phyloP scores from a whole-genome alignment of 2,888 invertebrate species.

The Drosophila tanythrix region DNA sequence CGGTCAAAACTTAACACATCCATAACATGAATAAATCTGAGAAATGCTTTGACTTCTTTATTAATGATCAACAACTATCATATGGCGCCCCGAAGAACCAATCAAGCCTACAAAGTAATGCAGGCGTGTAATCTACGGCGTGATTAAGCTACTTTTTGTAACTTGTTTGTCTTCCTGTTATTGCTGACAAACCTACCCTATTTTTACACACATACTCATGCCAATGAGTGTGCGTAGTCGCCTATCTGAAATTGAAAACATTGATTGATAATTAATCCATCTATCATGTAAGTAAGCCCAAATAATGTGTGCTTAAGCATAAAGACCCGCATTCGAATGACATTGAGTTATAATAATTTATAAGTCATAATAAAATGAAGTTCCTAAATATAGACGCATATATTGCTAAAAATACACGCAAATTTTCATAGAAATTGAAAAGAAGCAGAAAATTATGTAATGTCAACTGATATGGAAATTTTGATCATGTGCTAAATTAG shows the following conservation, averaged over 20 bases:
- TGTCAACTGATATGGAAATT: slow-evolving; percentile 52
- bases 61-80: background rate
- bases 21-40: background rate
- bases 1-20: background rate
- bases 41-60: background rate
- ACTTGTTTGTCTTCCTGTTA: background rate
- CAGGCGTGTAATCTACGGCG: background rate
- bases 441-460: slow-evolving; percentile 22
- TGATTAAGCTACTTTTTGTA: background rate
- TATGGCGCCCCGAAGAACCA: background rate
- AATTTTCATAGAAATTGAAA: slow-evolving; percentile 25
- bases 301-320: slow-evolving; percentile 16
- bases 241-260: background rate
- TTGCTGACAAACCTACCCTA: slow-evolving; percentile 7
- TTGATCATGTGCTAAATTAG: slow-evolving; percentile 59
- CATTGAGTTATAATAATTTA: slow-evolving; percentile 3
- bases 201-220: background rate
- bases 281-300: slow-evolving; percentile 31
- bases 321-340: slow-evolving; percentile 23
- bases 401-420: slow-evolving; percentile 42
- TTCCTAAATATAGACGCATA: slow-evolving; percentile 25
- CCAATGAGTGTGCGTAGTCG: too few relatives aligned
- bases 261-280: slow-evolving; percentile 14
- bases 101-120: background rate
- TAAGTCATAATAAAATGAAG: slow-evolving; percentile 6